phyloP scores from a whole-genome alignment of 1,140 invertebrate genomes.

The Brachionus manjavacas region DNA sequence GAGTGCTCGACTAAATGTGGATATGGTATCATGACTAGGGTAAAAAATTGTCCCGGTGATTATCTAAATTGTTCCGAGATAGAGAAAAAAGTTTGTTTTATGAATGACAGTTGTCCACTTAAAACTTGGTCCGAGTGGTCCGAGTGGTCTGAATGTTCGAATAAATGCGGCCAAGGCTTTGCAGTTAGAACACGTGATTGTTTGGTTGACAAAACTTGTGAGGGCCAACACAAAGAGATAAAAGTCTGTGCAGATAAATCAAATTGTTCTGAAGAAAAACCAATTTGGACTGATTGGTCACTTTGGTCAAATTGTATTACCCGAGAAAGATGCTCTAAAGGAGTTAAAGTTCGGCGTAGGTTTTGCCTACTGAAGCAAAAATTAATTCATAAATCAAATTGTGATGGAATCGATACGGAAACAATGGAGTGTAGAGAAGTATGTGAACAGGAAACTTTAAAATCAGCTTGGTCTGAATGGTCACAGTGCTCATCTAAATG shows the following conservation, averaged over 20 bases:
- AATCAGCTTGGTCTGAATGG: slow-evolving; percentile 3
- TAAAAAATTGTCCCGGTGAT: background rate
- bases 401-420: background rate
- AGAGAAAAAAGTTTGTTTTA: slow-evolving; percentile 2
- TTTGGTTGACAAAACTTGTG: background rate
- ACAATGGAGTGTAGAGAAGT: background rate
- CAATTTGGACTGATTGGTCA: slow-evolving; percentile 32
- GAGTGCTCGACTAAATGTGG: slow-evolving; percentile 36
- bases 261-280: background rate
- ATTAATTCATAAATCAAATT: background rate
- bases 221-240: background rate
- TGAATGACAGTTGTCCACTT: background rate
- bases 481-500: slow-evolving; percentile 6
- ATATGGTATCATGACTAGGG: background rate
- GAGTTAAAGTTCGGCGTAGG: background rate
- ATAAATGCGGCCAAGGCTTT: slow-evolving; percentile 8
- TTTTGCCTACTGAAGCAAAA: slow-evolving; percentile 9
- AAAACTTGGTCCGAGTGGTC: background rate
- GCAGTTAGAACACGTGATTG: background rate
- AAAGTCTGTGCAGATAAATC: background rate
- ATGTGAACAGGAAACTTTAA: background rate
- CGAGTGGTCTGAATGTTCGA: slow-evolving; percentile 24
- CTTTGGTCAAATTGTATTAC: slow-evolving; percentile 30
- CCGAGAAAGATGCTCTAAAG: background rate
- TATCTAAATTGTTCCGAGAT: background rate